Base-by-base conservation (phyloP, 1,140 invertebrate genomes). In the Halesus radiatus region DNA sequence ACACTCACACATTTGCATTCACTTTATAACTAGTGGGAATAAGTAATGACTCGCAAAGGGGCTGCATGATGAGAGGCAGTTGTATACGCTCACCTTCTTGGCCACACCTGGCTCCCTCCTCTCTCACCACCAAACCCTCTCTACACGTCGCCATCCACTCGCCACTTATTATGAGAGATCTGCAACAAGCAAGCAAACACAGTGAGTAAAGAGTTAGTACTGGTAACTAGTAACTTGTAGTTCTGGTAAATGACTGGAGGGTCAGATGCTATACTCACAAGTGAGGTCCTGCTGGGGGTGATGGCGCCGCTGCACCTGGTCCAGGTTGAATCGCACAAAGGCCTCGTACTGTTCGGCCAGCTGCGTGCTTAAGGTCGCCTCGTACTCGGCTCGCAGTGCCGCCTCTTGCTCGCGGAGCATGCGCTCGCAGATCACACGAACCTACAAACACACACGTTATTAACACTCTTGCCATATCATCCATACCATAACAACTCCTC, bases 281-380 rank as follows among this genome's bases (percentile, higher is more conserved):
- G 82, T 77, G 54, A 83, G 75, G 72, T 83, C 80, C 73, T 83
- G 77, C 83, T 92, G 92, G 83, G 92, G 92, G 89, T 95, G 93
- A 87, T 96, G 97, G 88, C 94, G 93, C 89, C 94, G 95, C 85
- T 97, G 96, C 86, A 99, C 95, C 91, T 99, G 98, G 90, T 99
- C 98, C 86, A 97, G 95, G 83, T 97, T 98, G 88, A 99, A 99
- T 89, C 97, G 98, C 22, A 98, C 96, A 90, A 99, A 99, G 85
- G 97, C 95, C 89, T 99, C 97, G 87, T 99, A 99, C 89, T 99
- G 98, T 90, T 99, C 98, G 62, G 97, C 95, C 84, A 99, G 92
- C 90, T 98, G 98, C 86, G 92, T 92, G 84, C 93, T 96, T 83
- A 99, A 91, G 84, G 97, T 96, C 84, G 94, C 92, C 89, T 99